phyloP scores from a whole-genome alignment of 2,888 invertebrate genomes.

The Hirudinaria manillensis region DNA sequence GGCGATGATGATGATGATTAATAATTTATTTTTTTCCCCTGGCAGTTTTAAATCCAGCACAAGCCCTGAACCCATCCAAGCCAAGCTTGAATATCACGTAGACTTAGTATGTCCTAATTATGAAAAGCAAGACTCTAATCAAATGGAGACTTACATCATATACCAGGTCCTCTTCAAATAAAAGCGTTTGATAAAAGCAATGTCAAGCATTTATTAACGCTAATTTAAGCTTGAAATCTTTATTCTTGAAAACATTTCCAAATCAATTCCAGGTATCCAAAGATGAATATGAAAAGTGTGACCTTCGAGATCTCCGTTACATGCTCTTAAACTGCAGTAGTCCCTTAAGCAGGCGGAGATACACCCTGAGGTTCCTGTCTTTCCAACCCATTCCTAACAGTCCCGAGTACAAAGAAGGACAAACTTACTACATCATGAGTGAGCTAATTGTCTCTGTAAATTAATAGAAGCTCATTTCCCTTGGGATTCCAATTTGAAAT shows the following conservation, averaged over 20 bases:
- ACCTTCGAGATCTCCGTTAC: constrained; percentile 11
- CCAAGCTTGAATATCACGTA: constrained; percentile 42
- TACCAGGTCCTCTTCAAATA: constrained; percentile 17
- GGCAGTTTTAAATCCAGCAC: constrained; percentile 55
- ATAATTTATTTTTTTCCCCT: constrained; percentile 12
- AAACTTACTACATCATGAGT: constrained; percentile 37
- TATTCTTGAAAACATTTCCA: too few relatives aligned
- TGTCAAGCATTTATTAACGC: too few relatives aligned
- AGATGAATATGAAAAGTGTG: constrained; percentile 31
- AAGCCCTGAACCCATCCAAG: constrained; percentile 42
- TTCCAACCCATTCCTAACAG: constrained; percentile 36
- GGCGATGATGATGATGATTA: constrained; percentile 8
- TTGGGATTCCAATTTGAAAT: too few relatives aligned
- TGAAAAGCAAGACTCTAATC: background rate
- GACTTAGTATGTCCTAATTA: constrained; percentile 43
- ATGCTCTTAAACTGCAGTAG: constrained; percentile 37
- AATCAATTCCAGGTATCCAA: constrained; percentile 24
- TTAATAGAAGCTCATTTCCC: background rate
- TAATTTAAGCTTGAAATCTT: too few relatives aligned
- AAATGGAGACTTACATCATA: constrained; percentile 22
- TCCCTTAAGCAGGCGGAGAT: constrained; percentile 33
- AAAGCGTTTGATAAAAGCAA: too few relatives aligned
- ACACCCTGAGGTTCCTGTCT: constrained; percentile 35
- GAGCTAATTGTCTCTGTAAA: background rate
- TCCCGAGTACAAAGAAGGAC: constrained; percentile 34